phyloP scores from a whole-genome alignment of 2,888 invertebrate genomes.

The Ophioninae sp. region DNA sequence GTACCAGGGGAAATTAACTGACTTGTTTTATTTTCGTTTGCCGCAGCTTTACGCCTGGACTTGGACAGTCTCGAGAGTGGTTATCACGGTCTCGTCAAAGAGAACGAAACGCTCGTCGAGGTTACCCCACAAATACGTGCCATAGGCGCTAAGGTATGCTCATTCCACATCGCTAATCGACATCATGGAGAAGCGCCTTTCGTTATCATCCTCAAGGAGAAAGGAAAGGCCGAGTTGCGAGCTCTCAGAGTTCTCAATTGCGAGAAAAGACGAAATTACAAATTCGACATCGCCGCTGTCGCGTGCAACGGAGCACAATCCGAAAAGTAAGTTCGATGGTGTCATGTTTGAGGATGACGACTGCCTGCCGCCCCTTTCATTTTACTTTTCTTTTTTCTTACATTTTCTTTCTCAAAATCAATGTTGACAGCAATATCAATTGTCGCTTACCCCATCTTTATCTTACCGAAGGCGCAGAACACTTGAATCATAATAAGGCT shows the following conservation, averaged over 20 bases:
- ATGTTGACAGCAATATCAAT: neutral
- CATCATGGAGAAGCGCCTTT: conserved; percentile 97
- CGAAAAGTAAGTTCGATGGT: conserved; percentile 84
- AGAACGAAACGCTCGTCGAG: conserved; percentile 95
- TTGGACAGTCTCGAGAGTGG: conserved; percentile 92
- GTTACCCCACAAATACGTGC: conserved; percentile 96
- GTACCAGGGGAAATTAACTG: neutral
- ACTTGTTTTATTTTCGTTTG: conserved; percentile 3
- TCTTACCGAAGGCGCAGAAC: neutral
- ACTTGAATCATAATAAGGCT: neutral
- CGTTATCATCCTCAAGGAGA: conserved; percentile 89
- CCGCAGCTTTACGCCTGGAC: conserved; percentile 87
- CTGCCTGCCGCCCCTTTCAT: neutral
- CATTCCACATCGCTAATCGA: conserved; percentile 94
- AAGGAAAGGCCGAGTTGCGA: conserved; percentile 91
- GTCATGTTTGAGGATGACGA: neutral
- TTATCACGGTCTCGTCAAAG: conserved; percentile 95
- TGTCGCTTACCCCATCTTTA: neutral
- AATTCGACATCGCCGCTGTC: conserved; percentile 96
- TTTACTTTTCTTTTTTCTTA: too few species aligned
- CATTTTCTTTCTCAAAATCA: too few species aligned
- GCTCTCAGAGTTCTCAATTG: conserved; percentile 94
- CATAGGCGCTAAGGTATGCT: conserved; percentile 89
- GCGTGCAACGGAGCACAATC: conserved; percentile 94
- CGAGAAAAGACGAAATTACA: conserved; percentile 96